These are phyloP conservation scores for Catocala sponsa DNA, from an alignment of 2,888 invertebrate species.

Conservation along the genomic window DNA sequence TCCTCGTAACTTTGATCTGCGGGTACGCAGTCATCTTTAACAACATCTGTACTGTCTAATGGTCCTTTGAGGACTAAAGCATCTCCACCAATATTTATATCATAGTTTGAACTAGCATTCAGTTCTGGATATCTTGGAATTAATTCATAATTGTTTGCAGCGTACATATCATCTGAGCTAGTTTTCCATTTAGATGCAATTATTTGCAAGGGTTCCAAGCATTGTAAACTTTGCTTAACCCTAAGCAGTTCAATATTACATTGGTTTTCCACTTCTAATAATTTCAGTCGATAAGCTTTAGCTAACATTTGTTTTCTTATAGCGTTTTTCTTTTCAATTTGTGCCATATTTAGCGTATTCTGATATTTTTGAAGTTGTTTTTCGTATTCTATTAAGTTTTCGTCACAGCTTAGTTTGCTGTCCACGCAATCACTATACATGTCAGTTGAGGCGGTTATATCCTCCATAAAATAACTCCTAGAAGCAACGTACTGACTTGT, in stretches of 20 bases:
- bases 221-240: constrained; percentile 82
- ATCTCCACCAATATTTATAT: constrained; percentile 57
- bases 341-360: constrained; percentile 79
- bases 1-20: constrained; percentile 28
- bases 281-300: constrained; percentile 79
- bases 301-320: constrained; percentile 81
- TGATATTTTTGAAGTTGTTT: constrained; percentile 82
- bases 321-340: constrained; percentile 81
- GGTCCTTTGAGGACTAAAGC: constrained; percentile 49
- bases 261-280: constrained; percentile 83
- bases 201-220: constrained; percentile 77
- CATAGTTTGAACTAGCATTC: constrained; percentile 59
- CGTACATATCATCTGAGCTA: constrained; percentile 60
- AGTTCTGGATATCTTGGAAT: constrained; percentile 76
- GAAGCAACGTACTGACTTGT: constrained; percentile 40
- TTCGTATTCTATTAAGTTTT: constrained; percentile 79
- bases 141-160: constrained; percentile 71
- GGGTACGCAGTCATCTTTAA: constrained; percentile 49
- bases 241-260: constrained; percentile 81
- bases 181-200: constrained; percentile 79
- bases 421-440: constrained; percentile 69
- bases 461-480: constrained; percentile 37
- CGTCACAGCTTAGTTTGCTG: constrained; percentile 72
- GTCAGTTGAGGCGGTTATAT: constrained; percentile 44
- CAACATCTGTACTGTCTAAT: constrained; percentile 43